Conservation (phyloP, 2,888 invertebrate species). For the Siphonodentalium dalli region DNA sequence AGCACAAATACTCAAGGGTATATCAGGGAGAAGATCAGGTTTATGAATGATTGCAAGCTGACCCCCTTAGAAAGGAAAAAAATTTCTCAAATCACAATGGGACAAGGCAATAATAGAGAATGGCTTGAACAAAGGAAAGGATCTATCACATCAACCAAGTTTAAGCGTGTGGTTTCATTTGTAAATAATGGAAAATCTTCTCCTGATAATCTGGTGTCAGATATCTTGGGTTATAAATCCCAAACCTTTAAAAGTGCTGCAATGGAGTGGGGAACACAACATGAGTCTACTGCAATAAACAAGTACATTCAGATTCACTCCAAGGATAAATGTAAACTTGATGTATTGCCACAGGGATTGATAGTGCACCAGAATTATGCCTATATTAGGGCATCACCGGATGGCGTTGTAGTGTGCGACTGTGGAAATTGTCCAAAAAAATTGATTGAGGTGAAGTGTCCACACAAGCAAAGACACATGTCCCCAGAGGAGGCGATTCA, state of each 20-base stretch:
- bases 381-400: slow-evolving; percentile 16
- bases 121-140: slow-evolving; percentile 14
- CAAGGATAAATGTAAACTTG: background rate
- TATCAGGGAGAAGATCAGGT: slow-evolving; percentile 6
- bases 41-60: background rate
- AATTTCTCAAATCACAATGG: slow-evolving; percentile 4
- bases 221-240: background rate
- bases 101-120: slow-evolving; percentile 4
- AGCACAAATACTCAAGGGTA: no score
- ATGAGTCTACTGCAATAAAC: slow-evolving; percentile 5
- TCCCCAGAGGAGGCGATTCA: background rate
- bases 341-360: slow-evolving; percentile 2
- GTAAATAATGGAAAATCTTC: background rate
- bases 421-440: slow-evolving; percentile 13
- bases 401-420: slow-evolving; percentile 9
- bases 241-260: background rate
- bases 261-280: slow-evolving; percentile 6
- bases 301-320: background rate
- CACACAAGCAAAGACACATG: background rate
- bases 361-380: background rate
- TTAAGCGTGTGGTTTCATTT: background rate
- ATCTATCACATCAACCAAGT: slow-evolving; percentile 5
- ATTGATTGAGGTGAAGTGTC: slow-evolving; percentile 18
- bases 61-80: background rate
- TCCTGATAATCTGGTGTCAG: slow-evolving; percentile 2